phyloP scores from a whole-genome alignment of 2,888 invertebrate genomes.

The Harpalus rubripes region DNA sequence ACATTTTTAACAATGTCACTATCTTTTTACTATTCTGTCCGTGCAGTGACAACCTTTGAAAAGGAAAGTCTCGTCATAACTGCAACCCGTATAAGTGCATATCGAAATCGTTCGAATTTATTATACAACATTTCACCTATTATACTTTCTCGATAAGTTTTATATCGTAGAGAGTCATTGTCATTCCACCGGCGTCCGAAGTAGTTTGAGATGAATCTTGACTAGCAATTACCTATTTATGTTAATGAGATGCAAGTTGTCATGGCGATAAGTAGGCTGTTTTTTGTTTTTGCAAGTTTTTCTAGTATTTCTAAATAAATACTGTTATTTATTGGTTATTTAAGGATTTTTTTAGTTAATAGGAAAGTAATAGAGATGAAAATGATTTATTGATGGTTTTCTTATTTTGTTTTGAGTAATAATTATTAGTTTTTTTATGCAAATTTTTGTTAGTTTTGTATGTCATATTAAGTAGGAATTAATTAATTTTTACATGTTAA shows the following conservation, averaged over 20 bases:
- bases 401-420: neutral
- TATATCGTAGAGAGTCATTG: neutral
- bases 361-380: neutral
- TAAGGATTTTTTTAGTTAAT: neutral
- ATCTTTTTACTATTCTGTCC: conserved; percentile 24
- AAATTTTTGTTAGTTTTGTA: too few species aligned
- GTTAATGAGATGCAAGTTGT: neutral
- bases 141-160: conserved; percentile 7
- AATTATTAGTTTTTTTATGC: conserved; percentile 9
- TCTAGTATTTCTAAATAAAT: neutral
- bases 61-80: conserved; percentile 34
- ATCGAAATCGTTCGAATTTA: conserved; percentile 18
- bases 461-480: too few species aligned
- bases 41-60: conserved; percentile 39
- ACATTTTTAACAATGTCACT: neutral
- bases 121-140: conserved; percentile 39
- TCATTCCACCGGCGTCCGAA: neutral
- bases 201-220: neutral
- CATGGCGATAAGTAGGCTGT: neutral
- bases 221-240: conserved; percentile 15
- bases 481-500: too few species aligned
- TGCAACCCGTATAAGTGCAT: conserved; percentile 35
- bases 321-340: neutral
- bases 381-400: neutral
- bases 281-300: conserved; percentile 6